Base-by-base conservation (phyloP, 2,797 vertebrate genomes). In the Miichthys miiuy region DNA sequence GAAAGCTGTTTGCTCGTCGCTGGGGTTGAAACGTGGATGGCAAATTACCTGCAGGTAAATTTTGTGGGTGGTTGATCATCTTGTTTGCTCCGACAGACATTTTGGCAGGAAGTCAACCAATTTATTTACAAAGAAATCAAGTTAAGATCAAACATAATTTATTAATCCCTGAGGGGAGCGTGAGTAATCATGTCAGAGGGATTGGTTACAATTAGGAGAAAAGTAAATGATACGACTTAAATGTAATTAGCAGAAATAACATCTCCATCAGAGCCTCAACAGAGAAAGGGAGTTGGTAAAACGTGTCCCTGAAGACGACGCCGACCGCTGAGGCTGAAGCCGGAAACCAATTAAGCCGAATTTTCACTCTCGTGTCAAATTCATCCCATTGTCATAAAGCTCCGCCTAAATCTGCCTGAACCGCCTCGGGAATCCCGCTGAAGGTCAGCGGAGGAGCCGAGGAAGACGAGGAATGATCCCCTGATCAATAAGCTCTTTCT, bases 41-140 rank as follows among this genome's bases (percentile, higher is more conserved):
- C 17, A 64, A 85, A 71, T 73, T 12, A 65, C 54, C 70, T 86
- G 3, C 77, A 76, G 75, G 41, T 75, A 50, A n/a, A 65, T 63
- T 16, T 41, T 55, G 65, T 42, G 55, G 68, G 18, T 71, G 56
- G 75, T 2, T 30, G 72, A 83, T 72, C 58, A 38, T 42, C 42
- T 30, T 5, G 52, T 76, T 67, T 58, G 62, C 55, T 66, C 41
- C n/a, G 6, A 68, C 58, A 60, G 42, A 38, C 50, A 61, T 23
- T 2, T 68, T 72, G 51, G 48, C 48, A 47, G 68, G 65, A 80
- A 84, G 81, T 17, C 12, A 85, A 54, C 16, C 64, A 7, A 38
- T 57, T 76, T 46, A 64, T 58, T 70, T 73, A 68, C 50, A 47
- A 57, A 79, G 34, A 72, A 44, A 69, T 74, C 18, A 41, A 63